Conservation (phyloP, 2,888 invertebrate genomes). For the Ypsolopha sequella region DNA sequence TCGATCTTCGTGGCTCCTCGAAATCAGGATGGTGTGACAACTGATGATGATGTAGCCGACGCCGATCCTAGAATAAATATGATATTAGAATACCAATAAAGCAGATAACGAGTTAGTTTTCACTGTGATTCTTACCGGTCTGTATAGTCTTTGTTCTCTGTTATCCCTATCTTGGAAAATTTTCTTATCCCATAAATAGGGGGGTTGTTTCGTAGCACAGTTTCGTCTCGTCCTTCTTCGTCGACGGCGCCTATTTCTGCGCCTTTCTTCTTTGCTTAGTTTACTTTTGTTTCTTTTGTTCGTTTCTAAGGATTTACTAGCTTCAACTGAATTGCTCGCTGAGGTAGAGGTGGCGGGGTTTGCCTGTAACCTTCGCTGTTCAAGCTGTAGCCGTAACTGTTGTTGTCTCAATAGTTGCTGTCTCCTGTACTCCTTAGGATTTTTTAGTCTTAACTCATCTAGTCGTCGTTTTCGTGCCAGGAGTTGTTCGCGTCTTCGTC, state of each 20-base stretch:
- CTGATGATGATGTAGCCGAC: conserved; percentile 34
- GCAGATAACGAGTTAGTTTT: too few species aligned
- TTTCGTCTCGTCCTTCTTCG: conserved; percentile 46
- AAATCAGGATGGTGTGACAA: conserved; percentile 16
- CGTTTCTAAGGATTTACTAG: conserved; percentile 13
- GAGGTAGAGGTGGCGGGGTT: conserved; percentile 18
- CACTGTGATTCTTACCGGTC: too few species aligned
- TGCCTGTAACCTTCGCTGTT: conserved; percentile 6
- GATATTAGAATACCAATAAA: too few species aligned
- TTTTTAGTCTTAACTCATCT: conserved; percentile 39
- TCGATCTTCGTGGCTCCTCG: conserved; percentile 24
- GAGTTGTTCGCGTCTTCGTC: conserved; percentile 41
- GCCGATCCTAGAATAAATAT: conserved; percentile 13
- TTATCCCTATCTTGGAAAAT: conserved; percentile 16
- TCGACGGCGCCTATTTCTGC: conserved; percentile 42
- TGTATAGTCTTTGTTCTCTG: neutral
- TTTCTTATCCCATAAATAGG: conserved; percentile 47
- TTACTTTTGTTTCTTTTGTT: conserved; percentile 25
- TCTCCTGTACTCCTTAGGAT: conserved; percentile 50
- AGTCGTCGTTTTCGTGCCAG: conserved; percentile 43
- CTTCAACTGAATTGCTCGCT: conserved; percentile 38
- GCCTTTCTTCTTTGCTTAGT: conserved; percentile 25
- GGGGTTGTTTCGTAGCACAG: conserved; percentile 60
- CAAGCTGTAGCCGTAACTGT: conserved; percentile 38
- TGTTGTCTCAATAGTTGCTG: conserved; percentile 32